Conservation (phyloP, 2,888 invertebrate species). For the Allophyes oxyacanthae region DNA sequence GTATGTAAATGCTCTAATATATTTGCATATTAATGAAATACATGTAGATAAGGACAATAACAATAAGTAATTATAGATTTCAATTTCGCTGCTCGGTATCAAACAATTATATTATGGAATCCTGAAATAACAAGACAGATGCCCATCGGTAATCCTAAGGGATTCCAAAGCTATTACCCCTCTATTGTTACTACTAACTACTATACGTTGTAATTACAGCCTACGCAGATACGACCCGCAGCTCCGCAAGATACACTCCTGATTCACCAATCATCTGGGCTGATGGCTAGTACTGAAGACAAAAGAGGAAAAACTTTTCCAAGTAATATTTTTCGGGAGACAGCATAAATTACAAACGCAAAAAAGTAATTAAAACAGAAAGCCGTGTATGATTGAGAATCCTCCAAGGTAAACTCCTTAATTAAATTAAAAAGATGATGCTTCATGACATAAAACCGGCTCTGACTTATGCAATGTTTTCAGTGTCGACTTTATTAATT, state of each 20-base stretch:
- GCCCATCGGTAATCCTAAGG: constrained; percentile 54
- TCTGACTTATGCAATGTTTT: constrained; percentile 36
- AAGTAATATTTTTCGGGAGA: constrained; percentile 22
- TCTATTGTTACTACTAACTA: too few species aligned
- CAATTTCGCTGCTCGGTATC: constrained; percentile 27
- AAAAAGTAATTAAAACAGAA: constrained; percentile 49
- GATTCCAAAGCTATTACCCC: constrained; percentile 41
- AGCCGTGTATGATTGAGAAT: constrained; percentile 44
- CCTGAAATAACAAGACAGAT: constrained; percentile 60
- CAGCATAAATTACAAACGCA: constrained; percentile 31
- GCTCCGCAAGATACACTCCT: too few species aligned
- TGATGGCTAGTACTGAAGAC: constrained; percentile 2
- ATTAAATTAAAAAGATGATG: constrained; percentile 53
- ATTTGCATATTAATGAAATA: constrained; percentile 34
- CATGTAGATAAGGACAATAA: constrained; percentile 11
- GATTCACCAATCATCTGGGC: background rate
- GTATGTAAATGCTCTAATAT: constrained; percentile 15
- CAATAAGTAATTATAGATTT: constrained; percentile 11
- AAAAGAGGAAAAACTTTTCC: constrained; percentile 7
- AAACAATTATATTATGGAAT: constrained; percentile 55
- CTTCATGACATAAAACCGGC: constrained; percentile 41
- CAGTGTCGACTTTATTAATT: constrained; percentile 23
- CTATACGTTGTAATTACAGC: too few species aligned
- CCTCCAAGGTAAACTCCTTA: constrained; percentile 44
- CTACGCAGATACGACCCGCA: too few species aligned